Conservation (phyloP, 2,797 vertebrate genomes). For the Dryobates pubescens region DNA sequence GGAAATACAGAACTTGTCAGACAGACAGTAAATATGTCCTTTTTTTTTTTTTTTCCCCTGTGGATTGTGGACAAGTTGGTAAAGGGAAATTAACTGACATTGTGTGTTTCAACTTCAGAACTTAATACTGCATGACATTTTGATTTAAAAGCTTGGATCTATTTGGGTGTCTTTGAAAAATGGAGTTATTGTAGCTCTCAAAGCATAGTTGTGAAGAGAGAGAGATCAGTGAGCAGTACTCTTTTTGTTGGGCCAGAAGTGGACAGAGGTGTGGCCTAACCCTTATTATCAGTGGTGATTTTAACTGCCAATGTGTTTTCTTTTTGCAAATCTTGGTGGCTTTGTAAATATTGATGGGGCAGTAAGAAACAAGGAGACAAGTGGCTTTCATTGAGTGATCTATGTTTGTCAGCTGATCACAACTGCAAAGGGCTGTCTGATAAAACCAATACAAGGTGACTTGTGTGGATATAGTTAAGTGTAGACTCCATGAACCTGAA, state of each 20-base stretch:
- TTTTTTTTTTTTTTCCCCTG: neutral
- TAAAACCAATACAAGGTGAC: neutral
- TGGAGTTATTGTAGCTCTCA: neutral
- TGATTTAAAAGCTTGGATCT: conserved; percentile 19
- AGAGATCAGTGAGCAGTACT: neutral
- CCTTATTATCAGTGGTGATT: neutral
- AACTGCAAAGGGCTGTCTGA: neutral
- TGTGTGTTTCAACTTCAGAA: conserved; percentile 5
- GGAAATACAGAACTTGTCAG: conserved; percentile 6
- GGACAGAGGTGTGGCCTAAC: neutral
- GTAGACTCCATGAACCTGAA: neutral
- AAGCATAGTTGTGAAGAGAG: neutral
- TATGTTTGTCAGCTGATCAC: neutral
- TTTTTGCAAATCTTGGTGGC: neutral
- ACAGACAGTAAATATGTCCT: neutral
- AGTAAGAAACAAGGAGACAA: neutral
- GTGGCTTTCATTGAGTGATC: neutral
- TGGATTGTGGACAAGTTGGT: conserved; percentile 6
- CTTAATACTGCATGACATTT: conserved; percentile 46
- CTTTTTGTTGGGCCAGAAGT: neutral
- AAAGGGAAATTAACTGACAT: conserved; percentile 25
- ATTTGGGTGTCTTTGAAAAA: neutral
- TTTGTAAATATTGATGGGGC: neutral
- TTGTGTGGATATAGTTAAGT: neutral
- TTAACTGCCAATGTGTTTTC: neutral